Conservation (phyloP, 2,797 vertebrate species). For the Sylvia borin region DNA sequence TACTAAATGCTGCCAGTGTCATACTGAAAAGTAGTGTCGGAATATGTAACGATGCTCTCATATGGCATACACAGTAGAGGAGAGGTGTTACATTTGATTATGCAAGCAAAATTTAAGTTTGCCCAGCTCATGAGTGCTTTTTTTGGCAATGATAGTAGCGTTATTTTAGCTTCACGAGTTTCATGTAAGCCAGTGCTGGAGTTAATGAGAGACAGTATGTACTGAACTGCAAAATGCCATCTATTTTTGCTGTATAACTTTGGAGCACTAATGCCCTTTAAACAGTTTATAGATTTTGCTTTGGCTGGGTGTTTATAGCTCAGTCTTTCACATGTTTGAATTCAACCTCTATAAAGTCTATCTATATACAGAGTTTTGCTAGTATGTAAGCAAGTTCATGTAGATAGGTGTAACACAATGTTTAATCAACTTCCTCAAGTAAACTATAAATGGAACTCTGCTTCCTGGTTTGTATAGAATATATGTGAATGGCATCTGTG, state of each 20-base stretch:
- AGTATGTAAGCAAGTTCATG: background rate
- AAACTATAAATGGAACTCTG: background rate
- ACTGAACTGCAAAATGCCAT: slow-evolving; percentile 11
- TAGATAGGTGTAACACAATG: background rate
- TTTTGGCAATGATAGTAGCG: background rate
- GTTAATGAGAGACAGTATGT: slow-evolving; percentile 23
- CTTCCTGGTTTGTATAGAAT: background rate
- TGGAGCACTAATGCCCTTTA: slow-evolving; percentile 17
- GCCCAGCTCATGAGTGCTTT: background rate
- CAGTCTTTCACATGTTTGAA: background rate
- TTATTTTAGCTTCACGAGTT: background rate
- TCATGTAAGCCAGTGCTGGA: background rate
- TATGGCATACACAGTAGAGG: background rate
- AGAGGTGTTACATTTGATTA: slow-evolving; percentile 4
- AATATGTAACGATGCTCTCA: background rate
- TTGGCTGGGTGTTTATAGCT: background rate
- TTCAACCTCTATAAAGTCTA: background rate
- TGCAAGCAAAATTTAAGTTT: background rate
- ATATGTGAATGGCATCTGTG: background rate
- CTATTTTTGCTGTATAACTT: slow-evolving; percentile 5
- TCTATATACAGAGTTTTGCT: background rate
- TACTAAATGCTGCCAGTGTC: background rate
- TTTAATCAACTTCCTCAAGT: background rate
- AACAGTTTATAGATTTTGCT: slow-evolving; percentile 33
- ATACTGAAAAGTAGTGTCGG: background rate